Percentiles rank a stretch among this genome's conserved stretches.
These are phyloP conservation scores for Brachionus sp. DNA, from an alignment of 1,140 invertebrate genomes.

Conservation along the genomic window DNA sequence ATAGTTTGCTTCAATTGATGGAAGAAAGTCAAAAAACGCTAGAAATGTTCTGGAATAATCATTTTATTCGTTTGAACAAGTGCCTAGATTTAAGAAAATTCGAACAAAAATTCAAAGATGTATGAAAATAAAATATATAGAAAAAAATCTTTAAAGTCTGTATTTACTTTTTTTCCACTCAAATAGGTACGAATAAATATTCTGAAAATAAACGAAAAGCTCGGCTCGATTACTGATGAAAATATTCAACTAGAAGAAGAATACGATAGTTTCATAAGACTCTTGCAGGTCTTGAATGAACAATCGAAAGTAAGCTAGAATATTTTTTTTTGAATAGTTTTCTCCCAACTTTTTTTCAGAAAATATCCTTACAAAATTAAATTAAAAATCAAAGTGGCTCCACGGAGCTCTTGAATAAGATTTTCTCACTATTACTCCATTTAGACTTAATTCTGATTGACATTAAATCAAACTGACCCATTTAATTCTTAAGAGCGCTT, in stretches of 20 bases:
- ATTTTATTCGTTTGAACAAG: slow-evolving; percentile 78
- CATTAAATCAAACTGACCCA: slow-evolving; percentile 24
- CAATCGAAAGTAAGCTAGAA: slow-evolving; percentile 38
- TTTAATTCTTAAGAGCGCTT: background rate
- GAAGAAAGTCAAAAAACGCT: slow-evolving; percentile 90
- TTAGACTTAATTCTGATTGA: slow-evolving; percentile 6
- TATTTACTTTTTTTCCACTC: background rate
- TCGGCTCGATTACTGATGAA: slow-evolving; percentile 18
- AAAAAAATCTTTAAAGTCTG: background rate
- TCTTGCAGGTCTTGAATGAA: slow-evolving; percentile 26
- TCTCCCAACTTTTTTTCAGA: background rate
- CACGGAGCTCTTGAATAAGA: background rate
- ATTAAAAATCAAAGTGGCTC: background rate
- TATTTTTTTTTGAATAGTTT: background rate
- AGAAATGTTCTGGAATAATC: slow-evolving; percentile 85
- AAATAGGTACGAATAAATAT: slow-evolving; percentile 34
- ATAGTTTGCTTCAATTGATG: slow-evolving; percentile 80
- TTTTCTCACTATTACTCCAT: slow-evolving; percentile 5
- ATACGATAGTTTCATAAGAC: slow-evolving; percentile 30
- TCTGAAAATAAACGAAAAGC: slow-evolving; percentile 30
- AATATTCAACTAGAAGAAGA: slow-evolving; percentile 17
- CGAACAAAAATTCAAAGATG: slow-evolving; percentile 77
- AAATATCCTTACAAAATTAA: background rate
- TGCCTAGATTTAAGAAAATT: slow-evolving; percentile 83
- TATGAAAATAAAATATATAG: background rate